A percentile compares a stretch with the other conserved stretches of the same genome.
phyloP scores from a whole-genome alignment of 2,888 invertebrate species.

The Drosophila eohydei region DNA sequence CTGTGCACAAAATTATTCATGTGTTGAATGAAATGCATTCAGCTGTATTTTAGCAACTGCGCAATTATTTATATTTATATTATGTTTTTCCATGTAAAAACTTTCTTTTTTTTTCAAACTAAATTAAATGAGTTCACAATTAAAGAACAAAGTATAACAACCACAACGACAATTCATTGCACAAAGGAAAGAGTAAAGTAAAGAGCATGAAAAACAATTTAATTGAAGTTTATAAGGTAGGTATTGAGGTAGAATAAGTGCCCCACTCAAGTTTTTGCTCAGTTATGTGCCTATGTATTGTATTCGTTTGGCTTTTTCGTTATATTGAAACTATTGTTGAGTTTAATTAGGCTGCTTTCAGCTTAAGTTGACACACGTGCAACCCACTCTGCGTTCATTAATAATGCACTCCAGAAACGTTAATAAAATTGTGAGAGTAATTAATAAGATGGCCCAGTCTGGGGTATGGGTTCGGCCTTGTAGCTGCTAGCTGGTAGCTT shows the following conservation, averaged over 20 bases:
- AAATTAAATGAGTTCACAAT: no score
- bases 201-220: neutral
- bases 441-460: conserved; percentile 51
- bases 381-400: conserved; percentile 26
- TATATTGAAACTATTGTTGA: conserved; percentile 2
- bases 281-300: neutral
- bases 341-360: conserved; percentile 6
- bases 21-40: conserved; percentile 27
- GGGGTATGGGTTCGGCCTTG: conserved; percentile 16
- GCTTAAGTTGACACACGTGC: conserved; percentile 8
- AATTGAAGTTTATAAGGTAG: neutral
- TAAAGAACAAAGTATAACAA: neutral
- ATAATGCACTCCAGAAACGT: conserved; percentile 34
- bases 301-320: conserved; percentile 1
- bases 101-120: no score
- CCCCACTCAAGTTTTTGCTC: neutral
- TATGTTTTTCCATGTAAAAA: no score
- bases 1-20: conserved; percentile 20
- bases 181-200: no score
- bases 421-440: conserved; percentile 58
- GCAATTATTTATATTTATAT: conserved; percentile 13
- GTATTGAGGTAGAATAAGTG: conserved; percentile 26
- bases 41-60: conserved; percentile 22
- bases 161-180: neutral
- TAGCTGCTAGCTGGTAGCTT: conserved; percentile 33